Evolutionary conservation across 2,113 vertebrate species (phyloP), one percentile per base, ranked within the genome.

Genomic region (Otocyon megalotis): DNA sequence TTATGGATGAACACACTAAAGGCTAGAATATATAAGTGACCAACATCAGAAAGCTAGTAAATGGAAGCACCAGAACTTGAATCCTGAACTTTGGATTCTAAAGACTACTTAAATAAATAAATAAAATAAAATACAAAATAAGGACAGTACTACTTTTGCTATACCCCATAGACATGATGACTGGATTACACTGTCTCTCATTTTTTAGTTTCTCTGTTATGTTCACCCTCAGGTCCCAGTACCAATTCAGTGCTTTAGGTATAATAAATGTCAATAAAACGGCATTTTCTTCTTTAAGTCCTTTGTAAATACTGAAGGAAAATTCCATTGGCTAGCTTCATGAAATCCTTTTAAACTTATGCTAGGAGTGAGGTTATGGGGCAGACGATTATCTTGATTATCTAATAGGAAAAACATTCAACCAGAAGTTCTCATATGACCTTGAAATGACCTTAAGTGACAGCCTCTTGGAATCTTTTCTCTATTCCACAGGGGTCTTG

Each of bases 211-310:
- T 87, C 26, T 50, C 48, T 81, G 4, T 48, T 32, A 17, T 72
- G 19, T 22, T 86, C 4, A 71, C 2, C 15, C 37, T 28, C 22
- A 80, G 37, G 6, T 60, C 54, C 26, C 14, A 56, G 54, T 26
- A 48, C 30, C 16, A 67, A 3, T 92, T 16, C 8, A 50, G 56
- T 76, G 67, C 15, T 95, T 76, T 56, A 69, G 54, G n/a, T 82
- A 84, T 92, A 89, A 81, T 48, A 50, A 94, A 74, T 92, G 37
- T 16, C 28, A 87, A 13, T 88, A 88, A 81, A 90, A 65, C 85
- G 35, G 0, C 13, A 81, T 85, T 85, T 56, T 93, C 37, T 94
- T 65, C 60, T 82, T 67, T 79, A 62, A 67, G 48, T 72, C 15
- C 24, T 58, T 88, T 84, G 35, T 53, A 48, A 53, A 58, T 92